Evolutionary conservation across 1,140 invertebrate genomes (phyloP).

Genomic region (Colletes latitarsis): DNA sequence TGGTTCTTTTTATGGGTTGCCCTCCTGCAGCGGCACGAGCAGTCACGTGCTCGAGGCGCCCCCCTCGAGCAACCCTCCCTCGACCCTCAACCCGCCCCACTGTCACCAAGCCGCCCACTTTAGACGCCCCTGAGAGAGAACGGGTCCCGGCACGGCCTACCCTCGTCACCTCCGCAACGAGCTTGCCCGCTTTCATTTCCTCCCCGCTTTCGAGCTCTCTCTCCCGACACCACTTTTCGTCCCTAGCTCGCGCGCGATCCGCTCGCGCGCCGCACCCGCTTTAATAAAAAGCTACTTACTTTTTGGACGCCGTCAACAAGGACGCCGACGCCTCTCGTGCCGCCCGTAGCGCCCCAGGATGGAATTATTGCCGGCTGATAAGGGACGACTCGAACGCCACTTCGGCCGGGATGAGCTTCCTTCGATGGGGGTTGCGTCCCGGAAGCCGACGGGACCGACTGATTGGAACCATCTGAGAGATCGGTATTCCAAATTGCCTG

Average conservation of each 20-base stretch:
- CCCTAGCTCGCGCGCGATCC: slow-evolving; percentile 10
- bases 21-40: slow-evolving; percentile 69
- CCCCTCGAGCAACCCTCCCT: slow-evolving; percentile 59
- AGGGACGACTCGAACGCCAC: slow-evolving; percentile 18
- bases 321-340: slow-evolving; percentile 27
- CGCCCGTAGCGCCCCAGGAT: slow-evolving; percentile 6
- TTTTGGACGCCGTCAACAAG: slow-evolving; percentile 50
- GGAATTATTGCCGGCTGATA: slow-evolving; percentile 48
- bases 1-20: slow-evolving; percentile 64
- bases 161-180: slow-evolving; percentile 61
- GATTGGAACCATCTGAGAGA: too few relatives aligned
- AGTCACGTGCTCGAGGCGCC: slow-evolving; percentile 71
- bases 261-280: slow-evolving; percentile 35
- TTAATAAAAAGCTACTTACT: slow-evolving; percentile 73
- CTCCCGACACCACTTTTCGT: slow-evolving; percentile 10
- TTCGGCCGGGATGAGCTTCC: too few relatives aligned
- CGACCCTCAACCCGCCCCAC: slow-evolving; percentile 54
- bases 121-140: slow-evolving; percentile 58
- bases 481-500: not conserved
- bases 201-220: slow-evolving; percentile 13
- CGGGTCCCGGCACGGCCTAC: slow-evolving; percentile 39
- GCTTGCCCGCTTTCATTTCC: slow-evolving; percentile 49
- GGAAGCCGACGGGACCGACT: too few relatives aligned
- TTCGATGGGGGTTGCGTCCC: not conserved
- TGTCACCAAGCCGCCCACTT: slow-evolving; percentile 76